Evolutionary conservation across 2,797 vertebrate genomes (phyloP), one percentile per base, ranked within the genome.

Genomic region (Hoplostethus mediterraneus): DNA sequence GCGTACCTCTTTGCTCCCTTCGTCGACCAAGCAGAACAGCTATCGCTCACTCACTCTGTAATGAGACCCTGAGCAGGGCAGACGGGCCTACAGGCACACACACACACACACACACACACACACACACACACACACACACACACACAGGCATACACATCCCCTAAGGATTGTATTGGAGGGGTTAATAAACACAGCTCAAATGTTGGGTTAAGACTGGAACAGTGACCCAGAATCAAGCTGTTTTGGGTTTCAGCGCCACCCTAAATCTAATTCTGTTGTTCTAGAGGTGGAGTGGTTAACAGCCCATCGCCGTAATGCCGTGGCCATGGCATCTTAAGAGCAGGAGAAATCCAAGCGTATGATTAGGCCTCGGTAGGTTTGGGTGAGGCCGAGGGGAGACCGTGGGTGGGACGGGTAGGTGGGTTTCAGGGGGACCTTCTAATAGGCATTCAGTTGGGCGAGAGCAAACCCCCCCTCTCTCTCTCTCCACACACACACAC

Each of bases 21-120:
- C 59, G 61, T 80, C 77, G 55, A 57, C 90, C 92, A 93, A 94
- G 92, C 93, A 94, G 93, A 94, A 94, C 90, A 75, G 67, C 82
- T 65, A 73, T 72, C 62, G 76, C 83, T 91, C 90, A 87, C 82
- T 89, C 79, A 67, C 86, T 87, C 79, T 44, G 67, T 92, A 91
- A 92, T 89, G 84, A 92, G 81, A 83, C 85, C 83, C 75, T 21
- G 80, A 80, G 74, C 84, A 67, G 69, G 70, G 71, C 73, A 84
- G 81, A 85, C 66, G 8, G 82, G 79, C 81, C 85, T 86, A 77
- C 63, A 74, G 89, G 80, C 84, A 65, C 69, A 80, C 53, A 45
- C 61, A 56, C 67, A 81, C 73, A 57, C 28, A 75, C 58, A 75
- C 53, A 74, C 62, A 60, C 64, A 54, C 62, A 48, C 67, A 31